Evolutionary conservation across 2,888 invertebrate genomes (phyloP), one percentile per base, ranked within the genome.

Genomic region (Dromius quadrimaculatus): DNA sequence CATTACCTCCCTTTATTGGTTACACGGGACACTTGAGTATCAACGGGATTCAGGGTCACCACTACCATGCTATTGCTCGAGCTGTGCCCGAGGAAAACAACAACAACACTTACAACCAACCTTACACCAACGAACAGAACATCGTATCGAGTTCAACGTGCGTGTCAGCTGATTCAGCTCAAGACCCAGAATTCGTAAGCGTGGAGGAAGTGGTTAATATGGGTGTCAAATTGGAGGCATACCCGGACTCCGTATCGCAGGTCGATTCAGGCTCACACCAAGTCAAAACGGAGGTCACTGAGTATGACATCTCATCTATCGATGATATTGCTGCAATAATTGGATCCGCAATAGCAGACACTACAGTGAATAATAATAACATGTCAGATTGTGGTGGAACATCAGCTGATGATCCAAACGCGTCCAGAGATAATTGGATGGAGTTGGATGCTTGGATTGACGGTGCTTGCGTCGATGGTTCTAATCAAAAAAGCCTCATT

Each of bases 361-460:
- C 94, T 6, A 94, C 94, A 0, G 93, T 93, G 34, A 90, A 92
- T n/a, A 88, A 87, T 74, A 86, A 86, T 70, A 87, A 88, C 15
- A 85, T 87, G 72, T 86, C 87, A n/a, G 88, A 88, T 74, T 72
- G 76, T 20, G 76, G 75, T 13, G 77, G 80, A n/a, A 28, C 28
- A 11, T 84, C 84, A 22, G 83, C 83, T 23, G 92, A 92, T 74
- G 92, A 91, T 63, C 90, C 90, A 0, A 84, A 87, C 78, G 90
- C 89, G 61, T 92, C 92, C 0, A 85, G 92, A 72, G 93, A 94
- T 76, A 91, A 90, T 75, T 95, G 94, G 94, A 92, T 93, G 87
- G 94, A 94, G 79, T 85, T 94, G 63, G 94, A 94, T 74, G 92
- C 92, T 70, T 94, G 92, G 92, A 93, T 95, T 75, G 92, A 92